Conservation (phyloP, 2,113 vertebrate genomes). For the Upupa epops region DNA sequence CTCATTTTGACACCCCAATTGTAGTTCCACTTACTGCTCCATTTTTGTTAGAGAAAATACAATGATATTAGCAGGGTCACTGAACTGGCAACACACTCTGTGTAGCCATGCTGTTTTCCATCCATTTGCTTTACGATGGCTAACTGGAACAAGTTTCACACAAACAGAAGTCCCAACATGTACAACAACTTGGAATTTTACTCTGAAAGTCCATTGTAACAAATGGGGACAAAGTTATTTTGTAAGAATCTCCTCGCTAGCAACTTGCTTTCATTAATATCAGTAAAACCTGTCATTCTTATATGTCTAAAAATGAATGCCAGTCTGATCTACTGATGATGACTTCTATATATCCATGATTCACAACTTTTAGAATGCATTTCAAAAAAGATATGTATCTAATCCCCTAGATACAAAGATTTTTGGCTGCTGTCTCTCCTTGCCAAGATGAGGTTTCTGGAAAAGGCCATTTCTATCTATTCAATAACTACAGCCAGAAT, state of each 20-base stretch:
- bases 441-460: neutral
- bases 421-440: neutral
- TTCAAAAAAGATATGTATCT: neutral
- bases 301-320: neutral
- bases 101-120: neutral
- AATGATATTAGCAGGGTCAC: neutral
- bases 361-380: neutral
- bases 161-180: neutral
- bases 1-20: neutral
- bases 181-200: neutral
- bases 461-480: neutral
- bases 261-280: constrained; percentile 9
- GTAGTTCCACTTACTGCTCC: neutral
- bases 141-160: neutral
- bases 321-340: neutral
- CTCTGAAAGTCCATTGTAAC: neutral
- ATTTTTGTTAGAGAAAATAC: neutral
- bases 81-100: neutral
- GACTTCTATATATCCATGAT: neutral
- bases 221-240: constrained; percentile 10
- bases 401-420: neutral
- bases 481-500: neutral
- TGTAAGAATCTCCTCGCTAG: neutral
- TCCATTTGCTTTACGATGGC: neutral
- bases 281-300: neutral